Evolutionary conservation across 1,140 invertebrate genomes (phyloP).

Genomic region (Leptinotarsa defecta): DNA sequence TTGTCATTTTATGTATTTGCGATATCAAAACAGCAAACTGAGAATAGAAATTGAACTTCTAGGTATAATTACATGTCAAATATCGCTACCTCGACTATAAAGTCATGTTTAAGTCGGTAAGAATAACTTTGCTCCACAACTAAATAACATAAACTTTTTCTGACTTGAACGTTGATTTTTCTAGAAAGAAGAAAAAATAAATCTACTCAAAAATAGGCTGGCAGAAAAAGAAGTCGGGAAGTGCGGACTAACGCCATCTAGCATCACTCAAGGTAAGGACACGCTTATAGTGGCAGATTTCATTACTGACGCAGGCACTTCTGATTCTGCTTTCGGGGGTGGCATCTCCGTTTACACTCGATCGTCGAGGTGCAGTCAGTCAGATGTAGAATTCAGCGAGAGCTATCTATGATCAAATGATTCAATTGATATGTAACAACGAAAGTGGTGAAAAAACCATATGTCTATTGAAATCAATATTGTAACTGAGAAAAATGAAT

Average conservation of each 20-base stretch:
- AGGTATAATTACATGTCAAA: no score
- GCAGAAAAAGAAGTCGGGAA: constrained; percentile 70
- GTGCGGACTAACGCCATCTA: constrained; percentile 36
- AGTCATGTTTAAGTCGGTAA: no score
- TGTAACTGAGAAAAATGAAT: no score
- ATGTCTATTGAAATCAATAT: no score
- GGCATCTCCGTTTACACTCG: constrained; percentile 74
- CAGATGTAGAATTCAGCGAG: constrained; percentile 85
- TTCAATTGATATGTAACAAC: neutral
- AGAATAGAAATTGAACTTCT: no score
- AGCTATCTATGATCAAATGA: constrained; percentile 73
- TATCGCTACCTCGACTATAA: no score
- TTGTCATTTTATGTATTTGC: no score
- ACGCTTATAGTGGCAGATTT: constrained; percentile 69
- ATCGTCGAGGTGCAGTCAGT: constrained; percentile 76
- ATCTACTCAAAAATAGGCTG: constrained; percentile 75
- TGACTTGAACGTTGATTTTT: constrained; percentile 13
- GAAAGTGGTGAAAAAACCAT: no score
- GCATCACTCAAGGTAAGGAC: constrained; percentile 62
- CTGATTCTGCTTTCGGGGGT: constrained; percentile 74
- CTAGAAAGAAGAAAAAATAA: constrained; percentile 89
- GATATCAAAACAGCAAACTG: no score
- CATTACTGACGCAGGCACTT: constrained; percentile 76
- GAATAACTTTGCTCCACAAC: no score
- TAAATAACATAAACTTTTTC: constrained; percentile 4